Percentiles rank a stretch among this genome's conserved stretches.
phyloP scores from a whole-genome alignment of 2,888 invertebrate genomes.

The Schizaphis graminum region DNA sequence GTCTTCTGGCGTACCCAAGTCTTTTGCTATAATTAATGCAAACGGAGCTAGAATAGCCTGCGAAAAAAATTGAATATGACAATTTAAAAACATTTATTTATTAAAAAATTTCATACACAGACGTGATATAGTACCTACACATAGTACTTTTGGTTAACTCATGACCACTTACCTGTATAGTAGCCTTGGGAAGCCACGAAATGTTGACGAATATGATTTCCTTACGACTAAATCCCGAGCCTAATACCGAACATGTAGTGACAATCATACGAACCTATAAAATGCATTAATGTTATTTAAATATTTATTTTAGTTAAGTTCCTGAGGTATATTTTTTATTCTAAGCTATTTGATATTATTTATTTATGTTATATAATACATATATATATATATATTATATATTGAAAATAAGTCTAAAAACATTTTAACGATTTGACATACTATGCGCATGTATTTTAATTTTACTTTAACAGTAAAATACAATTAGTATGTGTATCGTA shows the following conservation, averaged over 20 bases:
- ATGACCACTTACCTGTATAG: conserved; percentile 77
- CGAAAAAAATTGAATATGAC: neutral
- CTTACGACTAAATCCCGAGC: conserved; percentile 75
- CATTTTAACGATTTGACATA: neutral
- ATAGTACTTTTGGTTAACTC: neutral
- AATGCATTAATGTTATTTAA: neutral
- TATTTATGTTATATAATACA: neutral
- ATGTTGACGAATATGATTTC: conserved; percentile 81
- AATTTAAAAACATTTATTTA: neutral
- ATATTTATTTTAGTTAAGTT: neutral
- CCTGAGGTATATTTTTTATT: neutral
- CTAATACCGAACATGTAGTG: conserved; percentile 72
- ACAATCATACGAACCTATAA: conserved; percentile 73
- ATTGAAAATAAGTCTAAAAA: neutral
- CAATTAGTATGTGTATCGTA: neutral
- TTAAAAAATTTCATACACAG: neutral
- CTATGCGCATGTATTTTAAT: neutral
- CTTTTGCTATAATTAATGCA: conserved; percentile 78
- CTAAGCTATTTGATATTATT: neutral
- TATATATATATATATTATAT: neutral
- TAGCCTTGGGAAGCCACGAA: conserved; percentile 84
- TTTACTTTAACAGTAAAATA: neutral
- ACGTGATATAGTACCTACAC: neutral
- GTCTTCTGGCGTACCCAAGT: conserved; percentile 71
- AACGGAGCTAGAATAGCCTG: conserved; percentile 87